Evolutionary conservation across 2,888 invertebrate genomes (phyloP).

Genomic region (Byasa hedistus): DNA sequence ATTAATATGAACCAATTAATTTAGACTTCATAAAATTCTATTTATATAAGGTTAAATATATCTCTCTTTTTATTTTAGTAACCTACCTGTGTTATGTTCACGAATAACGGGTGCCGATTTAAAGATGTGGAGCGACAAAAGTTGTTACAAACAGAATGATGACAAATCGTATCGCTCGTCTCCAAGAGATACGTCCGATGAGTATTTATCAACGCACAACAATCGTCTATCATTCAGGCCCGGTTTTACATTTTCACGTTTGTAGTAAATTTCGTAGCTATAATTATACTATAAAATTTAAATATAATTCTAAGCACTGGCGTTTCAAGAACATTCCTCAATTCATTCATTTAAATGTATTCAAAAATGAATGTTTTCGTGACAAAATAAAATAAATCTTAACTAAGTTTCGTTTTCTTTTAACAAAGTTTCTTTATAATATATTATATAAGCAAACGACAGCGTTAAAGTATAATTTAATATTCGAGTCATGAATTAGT

Average conservation of each 20-base stretch:
- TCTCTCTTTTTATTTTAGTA: conserved; percentile 9
- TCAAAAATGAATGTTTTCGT: too few species aligned
- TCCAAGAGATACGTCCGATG: not conserved
- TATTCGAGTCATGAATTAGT: too few species aligned
- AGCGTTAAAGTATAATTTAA: too few species aligned
- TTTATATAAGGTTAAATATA: too few species aligned
- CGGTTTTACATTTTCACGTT: not conserved
- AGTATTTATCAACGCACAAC: conserved; percentile 8
- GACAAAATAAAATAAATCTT: too few species aligned
- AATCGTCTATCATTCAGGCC: conserved; percentile 1
- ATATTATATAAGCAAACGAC: too few species aligned
- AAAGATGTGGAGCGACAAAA: conserved; percentile 18
- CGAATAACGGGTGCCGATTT: conserved; percentile 17
- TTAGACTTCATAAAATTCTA: too few species aligned
- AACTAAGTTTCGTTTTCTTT: not conserved
- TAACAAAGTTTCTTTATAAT: too few species aligned
- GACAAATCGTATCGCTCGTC: not conserved
- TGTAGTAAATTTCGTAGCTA: not conserved
- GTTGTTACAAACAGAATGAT: conserved; percentile 18
- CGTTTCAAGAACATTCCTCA: too few species aligned
- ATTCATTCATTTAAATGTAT: too few species aligned
- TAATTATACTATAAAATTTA: not conserved
- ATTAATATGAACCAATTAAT: too few species aligned
- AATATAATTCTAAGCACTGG: too few species aligned
- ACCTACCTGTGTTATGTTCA: conserved; percentile 14